Evolutionary conservation across 2,797 vertebrate genomes (phyloP), one percentile per base, ranked within the genome.

Genomic region (Erithacus rubecula): DNA sequence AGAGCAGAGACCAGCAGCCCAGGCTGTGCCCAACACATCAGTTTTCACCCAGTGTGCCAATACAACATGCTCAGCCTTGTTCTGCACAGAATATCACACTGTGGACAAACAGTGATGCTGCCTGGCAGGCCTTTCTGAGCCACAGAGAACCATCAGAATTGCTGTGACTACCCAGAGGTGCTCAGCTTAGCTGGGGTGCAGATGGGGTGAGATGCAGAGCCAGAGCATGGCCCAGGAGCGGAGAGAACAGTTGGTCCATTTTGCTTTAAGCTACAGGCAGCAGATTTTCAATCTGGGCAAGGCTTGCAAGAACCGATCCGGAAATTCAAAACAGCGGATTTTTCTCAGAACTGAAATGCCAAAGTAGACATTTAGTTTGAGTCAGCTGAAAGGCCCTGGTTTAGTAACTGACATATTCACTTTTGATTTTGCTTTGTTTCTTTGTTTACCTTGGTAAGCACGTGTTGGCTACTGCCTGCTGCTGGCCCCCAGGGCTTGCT

Each of bases 221-320:
- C 87, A 87, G 72, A 91, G 72, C 74, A 4, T 8, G 37, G 78
- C 75, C 43, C 75, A 65, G 82, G n/a, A 85, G 75, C 68, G 83
- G 68, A 44, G 78, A 90, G 78, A 93, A 58, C 87, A 95, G 78
- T 62, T 60, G 92, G 71, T 71, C 68, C 3, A 1, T 92, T 93
- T 74, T 43, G 84, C 87, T 91, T 81, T 89, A 87, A 94, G 91
- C 77, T 88, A 94, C 15, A 72, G 78, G 83, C 91, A 91, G 79
- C 91, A 94, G 62, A 93, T 86, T 95, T 91, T 63, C 83, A 88
- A 1, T 83, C 76, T 52, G 69, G 41, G 56, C 56, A 76, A 91
- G 24, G 88, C 69, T 91, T 94, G 80, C 43, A 65, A 93, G 77
- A 96, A 72, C 44, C 44, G 79, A 93, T 83, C 67, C 5, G 67